Evolutionary conservation across 2,113 vertebrate genomes (phyloP), one percentile per base, ranked within the genome.

Genomic region (Colius striatus): DNA sequence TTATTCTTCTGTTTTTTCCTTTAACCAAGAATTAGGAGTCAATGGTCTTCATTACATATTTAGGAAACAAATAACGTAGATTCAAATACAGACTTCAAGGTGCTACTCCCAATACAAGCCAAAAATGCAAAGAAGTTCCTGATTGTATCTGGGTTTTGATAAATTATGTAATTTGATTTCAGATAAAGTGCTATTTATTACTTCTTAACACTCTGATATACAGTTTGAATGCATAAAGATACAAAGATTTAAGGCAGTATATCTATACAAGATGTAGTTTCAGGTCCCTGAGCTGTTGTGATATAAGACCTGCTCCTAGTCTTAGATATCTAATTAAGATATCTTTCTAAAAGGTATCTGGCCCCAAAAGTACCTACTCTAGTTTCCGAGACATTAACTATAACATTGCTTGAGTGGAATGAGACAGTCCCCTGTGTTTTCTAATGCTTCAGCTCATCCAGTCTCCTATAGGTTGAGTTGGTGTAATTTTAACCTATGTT

Each of bases 391-490:
- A 48, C 16, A 19, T 6, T 71, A 54, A 41, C 41, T 41, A 54
- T 54, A 43, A 55, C 51, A 55, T 13, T 5, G 16, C 48, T 53
- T 80, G 27, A 75, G 13, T 0, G 1, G 41, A 72, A 89, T 30
- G 4, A 73, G n/a, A n/a, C n/a, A 68, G 13, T 26, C 7, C 23
- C 3, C 29, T 10, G 27, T 13, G 38, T 76, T 60, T 87, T 63
- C 57, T 23, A 3, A 43, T 6, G 26, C 22, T 92, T 38, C 73
- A 61, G 20, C 54, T 68, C n/a, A 76, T 13, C 4, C 51, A 23
- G 36, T 4, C 43, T n/a, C 41, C n/a, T 30, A 17, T 0, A 36
- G 8, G 4, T 0, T 43, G 25, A 5, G 22, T 34, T n/a, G n/a
- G n/a, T n/a, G n/a, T n/a, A n/a, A n/a, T n/a, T 87, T 15, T 62